Evolutionary conservation across 2,888 invertebrate genomes (phyloP), one percentile per base, ranked within the genome.

Genomic region (Hetaerina titia): DNA sequence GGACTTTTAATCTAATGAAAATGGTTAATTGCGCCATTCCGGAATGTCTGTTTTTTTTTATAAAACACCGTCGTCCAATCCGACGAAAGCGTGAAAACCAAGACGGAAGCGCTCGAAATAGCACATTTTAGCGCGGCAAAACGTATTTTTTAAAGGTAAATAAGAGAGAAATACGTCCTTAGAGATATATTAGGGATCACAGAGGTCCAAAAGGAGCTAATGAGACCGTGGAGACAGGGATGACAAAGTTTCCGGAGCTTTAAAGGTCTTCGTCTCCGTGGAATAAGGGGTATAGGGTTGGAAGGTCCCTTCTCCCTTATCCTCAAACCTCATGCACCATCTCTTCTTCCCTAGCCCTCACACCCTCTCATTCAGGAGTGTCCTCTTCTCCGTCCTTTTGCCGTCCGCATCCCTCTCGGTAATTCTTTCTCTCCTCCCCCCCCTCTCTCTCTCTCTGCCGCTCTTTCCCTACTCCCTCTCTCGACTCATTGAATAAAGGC

Each of bases 401-500:
- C 22, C 81, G 25, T n/a, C 25, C 81, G 31, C 31, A 81, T 22
- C 31, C 31, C 81, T 31, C 81, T 81, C 31, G 81, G 31, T 31
- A 81, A 81, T 13, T 81, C 81, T 31, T 81, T 69, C 13, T 13
- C 13, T 13, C 31, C 81, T 0, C 22, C 81, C 11, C 31, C 31
- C 31, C 13, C 31, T 15, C 13, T 15, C 13, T 81, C 81, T 31
- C 31, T 81, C 81, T 13, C 81, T 81, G 25, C 6, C n/a, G 13
- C 45, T 45, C 45, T 45, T 45, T 45, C 45, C 45, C 45, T 45
- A 45, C 45, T 13, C 25, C 31, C 31, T n/a, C 69, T 31, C 81
- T 81, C 81, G 31, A 13, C 81, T 81, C 81, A 81, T 81, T 81
- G 81, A 25, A 81, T 81, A 81, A 81, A 81, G 81, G 81, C 81